Evolutionary conservation across 2,113 vertebrate genomes (phyloP).

Genomic region (western clawed frog (Xenopus tropicalis)): DNA sequence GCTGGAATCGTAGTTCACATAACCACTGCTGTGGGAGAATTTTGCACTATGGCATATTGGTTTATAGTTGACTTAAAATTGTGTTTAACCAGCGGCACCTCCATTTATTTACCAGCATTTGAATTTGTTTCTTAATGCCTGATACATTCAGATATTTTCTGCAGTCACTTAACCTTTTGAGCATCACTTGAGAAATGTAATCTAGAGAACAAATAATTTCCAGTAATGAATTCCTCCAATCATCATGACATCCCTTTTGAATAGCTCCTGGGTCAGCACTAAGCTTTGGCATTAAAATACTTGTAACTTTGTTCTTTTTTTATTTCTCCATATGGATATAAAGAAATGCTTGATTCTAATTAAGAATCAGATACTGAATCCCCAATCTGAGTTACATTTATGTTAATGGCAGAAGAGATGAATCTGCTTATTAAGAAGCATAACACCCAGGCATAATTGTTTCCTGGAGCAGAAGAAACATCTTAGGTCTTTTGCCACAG

Average conservation of each 20-base stretch:
- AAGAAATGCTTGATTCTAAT: conserved; percentile 24
- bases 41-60: too few species aligned
- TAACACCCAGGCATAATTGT: conserved; percentile 45
- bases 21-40: too few species aligned
- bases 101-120: background rate
- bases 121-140: background rate
- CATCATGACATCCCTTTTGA: background rate
- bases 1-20: too few species aligned
- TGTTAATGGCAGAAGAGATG: conserved; percentile 36
- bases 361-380: conserved; percentile 21
- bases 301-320: background rate
- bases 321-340: background rate
- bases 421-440: conserved; percentile 40
- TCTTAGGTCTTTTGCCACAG: background rate
- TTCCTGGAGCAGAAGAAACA: conserved; percentile 16
- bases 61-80: background rate
- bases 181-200: background rate
- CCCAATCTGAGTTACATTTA: conserved; percentile 28
- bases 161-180: background rate
- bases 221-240: background rate
- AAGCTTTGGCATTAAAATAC: background rate
- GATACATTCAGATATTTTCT: background rate
- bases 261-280: background rate
- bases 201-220: background rate
- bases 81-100: background rate